These are phyloP conservation scores for Scolopax rusticola DNA, from an alignment of 2,797 vertebrate species.

Conservation along the genomic window DNA sequence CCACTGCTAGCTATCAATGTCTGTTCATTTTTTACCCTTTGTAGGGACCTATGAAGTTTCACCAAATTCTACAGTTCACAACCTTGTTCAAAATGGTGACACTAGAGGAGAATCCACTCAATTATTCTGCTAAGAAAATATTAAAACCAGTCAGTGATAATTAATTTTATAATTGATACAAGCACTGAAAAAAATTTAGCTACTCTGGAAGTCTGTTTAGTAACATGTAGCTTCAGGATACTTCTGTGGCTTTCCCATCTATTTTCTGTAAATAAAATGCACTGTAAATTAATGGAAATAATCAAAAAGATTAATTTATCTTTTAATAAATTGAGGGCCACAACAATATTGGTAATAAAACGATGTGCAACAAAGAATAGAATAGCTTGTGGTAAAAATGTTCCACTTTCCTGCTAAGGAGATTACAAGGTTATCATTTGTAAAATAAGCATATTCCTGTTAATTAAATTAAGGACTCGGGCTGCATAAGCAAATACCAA, in stretches of 20 bases:
- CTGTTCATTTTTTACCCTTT: background rate
- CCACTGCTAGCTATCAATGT: background rate
- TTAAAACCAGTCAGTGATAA: background rate
- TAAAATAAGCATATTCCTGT: conserved; percentile 74
- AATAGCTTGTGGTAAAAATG: conserved; percentile 8
- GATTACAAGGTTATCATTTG: conserved; percentile 77
- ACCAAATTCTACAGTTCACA: background rate
- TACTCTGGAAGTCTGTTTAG: background rate
- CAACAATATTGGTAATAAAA: background rate
- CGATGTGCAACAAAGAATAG: background rate
- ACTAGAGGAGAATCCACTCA: background rate
- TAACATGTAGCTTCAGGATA: background rate
- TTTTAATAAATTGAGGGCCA: background rate
- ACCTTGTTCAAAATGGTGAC: background rate
- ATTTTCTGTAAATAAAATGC: background rate
- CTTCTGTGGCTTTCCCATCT: background rate
- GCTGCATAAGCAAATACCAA: conserved; percentile 70
- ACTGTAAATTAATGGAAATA: background rate
- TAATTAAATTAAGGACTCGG: conserved; percentile 75
- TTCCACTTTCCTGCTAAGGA: conserved; percentile 28
- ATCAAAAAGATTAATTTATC: background rate
- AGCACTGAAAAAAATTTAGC: background rate
- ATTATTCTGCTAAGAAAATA: background rate
- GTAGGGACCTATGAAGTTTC: background rate
- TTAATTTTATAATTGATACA: background rate